Conservation (phyloP, 2,113 vertebrate species). For the Semnornis frantzii region DNA sequence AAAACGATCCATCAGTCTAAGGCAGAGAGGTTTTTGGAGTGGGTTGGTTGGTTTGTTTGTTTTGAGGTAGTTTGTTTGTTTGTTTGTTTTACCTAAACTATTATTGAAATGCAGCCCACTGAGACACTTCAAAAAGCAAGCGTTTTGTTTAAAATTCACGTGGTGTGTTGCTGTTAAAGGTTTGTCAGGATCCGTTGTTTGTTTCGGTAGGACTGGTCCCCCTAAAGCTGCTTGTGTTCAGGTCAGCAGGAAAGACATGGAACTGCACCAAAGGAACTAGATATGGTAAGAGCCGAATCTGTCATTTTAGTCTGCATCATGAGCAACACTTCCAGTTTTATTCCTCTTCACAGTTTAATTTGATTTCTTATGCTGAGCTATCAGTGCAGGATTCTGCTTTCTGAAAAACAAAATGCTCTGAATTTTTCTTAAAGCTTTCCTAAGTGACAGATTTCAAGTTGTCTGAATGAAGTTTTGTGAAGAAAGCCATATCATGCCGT, state of each 20-base stretch:
- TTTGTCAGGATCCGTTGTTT: neutral
- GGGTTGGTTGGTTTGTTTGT: too few species aligned
- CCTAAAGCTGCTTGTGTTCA: neutral
- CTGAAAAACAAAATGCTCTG: neutral
- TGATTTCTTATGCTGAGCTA: neutral
- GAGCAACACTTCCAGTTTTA: neutral
- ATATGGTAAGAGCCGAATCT: neutral
- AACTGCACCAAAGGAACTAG: neutral
- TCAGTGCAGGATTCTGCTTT: neutral
- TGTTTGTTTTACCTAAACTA: neutral
- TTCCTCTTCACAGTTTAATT: neutral
- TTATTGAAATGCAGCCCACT: neutral
- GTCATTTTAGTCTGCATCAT: neutral
- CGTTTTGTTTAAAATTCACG: neutral
- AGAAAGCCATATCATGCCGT: neutral
- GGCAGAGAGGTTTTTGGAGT: neutral
- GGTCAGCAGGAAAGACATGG: neutral
- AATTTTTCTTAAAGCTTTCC: neutral
- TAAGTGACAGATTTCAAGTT: neutral
- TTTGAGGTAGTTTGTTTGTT: too few species aligned
- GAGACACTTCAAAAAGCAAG: neutral
- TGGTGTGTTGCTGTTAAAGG: neutral
- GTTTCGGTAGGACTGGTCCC: neutral
- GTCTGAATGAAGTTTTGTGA: neutral
- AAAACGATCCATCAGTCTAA: fast-evolving